Evolutionary conservation across 1,140 invertebrate genomes (phyloP), one percentile per base, ranked within the genome.

Genomic region (Ylistrum balloti): DNA sequence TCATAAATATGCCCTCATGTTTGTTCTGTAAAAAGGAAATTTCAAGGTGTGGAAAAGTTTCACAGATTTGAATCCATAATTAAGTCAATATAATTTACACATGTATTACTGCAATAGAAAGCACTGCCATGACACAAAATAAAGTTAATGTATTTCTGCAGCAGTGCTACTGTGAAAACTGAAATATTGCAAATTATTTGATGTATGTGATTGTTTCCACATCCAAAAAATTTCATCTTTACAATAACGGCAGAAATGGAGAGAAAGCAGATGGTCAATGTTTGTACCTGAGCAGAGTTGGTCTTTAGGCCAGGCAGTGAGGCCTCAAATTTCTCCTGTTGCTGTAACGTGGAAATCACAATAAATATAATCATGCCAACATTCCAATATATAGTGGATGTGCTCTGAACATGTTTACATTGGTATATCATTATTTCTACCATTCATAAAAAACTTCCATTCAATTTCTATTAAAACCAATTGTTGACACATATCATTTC

Each of bases 211-310:
- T 28, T 28, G 28, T 74, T 28, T 74, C 56, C 56, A n/a, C n/a
- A 28, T n/a, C 1, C n/a, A 28, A 74, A n/a, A 74, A 28, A 5
- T 28, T 74, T n/a, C n/a, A 28, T 74, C 13, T 74, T 74, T 13
- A 17, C 45, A 48, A 22, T 48, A 48, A 48, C 45, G n/a, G n/a
- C 7, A 74, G 22, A 74, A n/a, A 17, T 45, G 9, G 17, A 45
- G 41, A 45, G 41, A 45, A 45, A 45, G 41, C 9, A n/a, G 22
- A 74, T 28, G 56, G 56, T 11, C n/a, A 7, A 28, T 22, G 5
- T 74, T 74, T 74, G 56, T 74, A 74, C 56, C 56, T 74, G 56
- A 9, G 56, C 56, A 28, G 56, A 74, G 56, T 74, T 74, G 56
- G 22, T 74, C n/a, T 74, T 22, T 28, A 74, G 56, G 17, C 56